A percentile compares a stretch with the other conserved stretches of the same genome.
phyloP scores from a whole-genome alignment of 37 sponge, comb jelly and placozoan species.

The Beroe ovata region DNA sequence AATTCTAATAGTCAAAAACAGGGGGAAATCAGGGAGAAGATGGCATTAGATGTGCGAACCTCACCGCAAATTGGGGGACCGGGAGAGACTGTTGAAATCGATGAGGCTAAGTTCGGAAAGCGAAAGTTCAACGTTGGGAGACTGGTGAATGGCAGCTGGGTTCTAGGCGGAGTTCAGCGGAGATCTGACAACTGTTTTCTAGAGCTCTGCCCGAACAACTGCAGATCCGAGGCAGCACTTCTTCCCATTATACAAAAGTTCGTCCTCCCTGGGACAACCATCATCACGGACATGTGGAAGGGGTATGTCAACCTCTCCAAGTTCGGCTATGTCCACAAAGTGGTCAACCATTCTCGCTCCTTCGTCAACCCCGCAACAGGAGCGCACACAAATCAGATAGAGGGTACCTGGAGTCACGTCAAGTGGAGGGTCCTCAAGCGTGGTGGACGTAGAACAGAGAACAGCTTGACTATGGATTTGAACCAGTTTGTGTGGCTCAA shows the following conservation, averaged over 20 bases:
- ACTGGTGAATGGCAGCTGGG: background rate
- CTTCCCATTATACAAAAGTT: background rate
- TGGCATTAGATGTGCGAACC: slow-evolving; percentile 4
- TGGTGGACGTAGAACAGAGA: background rate
- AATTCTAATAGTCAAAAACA: no score
- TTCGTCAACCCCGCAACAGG: background rate
- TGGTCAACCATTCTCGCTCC: background rate
- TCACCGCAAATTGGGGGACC: background rate
- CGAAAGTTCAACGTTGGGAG: background rate
- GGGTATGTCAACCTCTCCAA: background rate
- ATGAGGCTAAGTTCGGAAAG: slow-evolving; percentile 49
- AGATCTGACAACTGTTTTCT: slow-evolving; percentile 6
- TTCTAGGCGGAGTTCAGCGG: slow-evolving; percentile 24
- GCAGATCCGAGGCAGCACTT: slow-evolving; percentile 4
- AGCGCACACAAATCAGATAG: background rate
- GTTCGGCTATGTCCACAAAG: background rate
- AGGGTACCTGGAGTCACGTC: background rate
- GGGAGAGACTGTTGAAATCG: slow-evolving; percentile 17
- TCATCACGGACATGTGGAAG: slow-evolving; percentile 17
- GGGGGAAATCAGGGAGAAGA: slow-evolving; percentile 3
- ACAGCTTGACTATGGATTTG: background rate
- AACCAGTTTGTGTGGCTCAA: background rate
- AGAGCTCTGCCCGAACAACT: background rate
- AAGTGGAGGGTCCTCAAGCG: no score
- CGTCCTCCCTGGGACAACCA: slow-evolving; percentile 37